Percentiles rank a stretch among this genome's conserved stretches.
Conservation (phyloP, 1,140 invertebrate genomes). For the Drosophila pruinosa region DNA sequence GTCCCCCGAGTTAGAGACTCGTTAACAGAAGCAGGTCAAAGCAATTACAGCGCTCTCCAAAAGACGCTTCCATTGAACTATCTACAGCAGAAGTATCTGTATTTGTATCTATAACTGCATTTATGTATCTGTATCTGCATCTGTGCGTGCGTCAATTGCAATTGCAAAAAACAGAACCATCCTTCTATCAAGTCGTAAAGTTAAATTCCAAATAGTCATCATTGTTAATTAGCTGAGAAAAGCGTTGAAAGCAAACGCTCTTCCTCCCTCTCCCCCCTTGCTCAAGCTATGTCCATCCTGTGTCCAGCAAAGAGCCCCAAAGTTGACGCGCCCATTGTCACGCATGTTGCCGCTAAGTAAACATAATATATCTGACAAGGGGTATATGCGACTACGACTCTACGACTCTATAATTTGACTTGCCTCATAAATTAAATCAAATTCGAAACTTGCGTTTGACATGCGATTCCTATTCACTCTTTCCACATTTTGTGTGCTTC, state of each 20-base stretch:
- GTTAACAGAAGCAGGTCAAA: constrained; percentile 71
- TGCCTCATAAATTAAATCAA: constrained; percentile 77
- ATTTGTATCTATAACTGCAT: constrained; percentile 12
- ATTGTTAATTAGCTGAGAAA: constrained; percentile 67
- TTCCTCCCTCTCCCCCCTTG: neutral
- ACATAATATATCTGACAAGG: neutral
- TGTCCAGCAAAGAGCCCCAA: constrained; percentile 26
- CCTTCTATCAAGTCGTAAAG: constrained; percentile 15
- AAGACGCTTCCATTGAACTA: constrained; percentile 13
- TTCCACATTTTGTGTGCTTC: neutral
- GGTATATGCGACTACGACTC: neutral
- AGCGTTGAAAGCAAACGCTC: constrained; percentile 32
- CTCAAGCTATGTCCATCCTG: constrained; percentile 2
- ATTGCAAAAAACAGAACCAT: constrained; percentile 26
- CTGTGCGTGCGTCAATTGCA: constrained; percentile 29
- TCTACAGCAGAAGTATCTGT: constrained; percentile 28
- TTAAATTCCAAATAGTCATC: constrained; percentile 42
- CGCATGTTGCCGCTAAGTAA: constrained; percentile 37
- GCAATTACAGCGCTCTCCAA: constrained; percentile 64
- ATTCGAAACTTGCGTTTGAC: constrained; percentile 76
- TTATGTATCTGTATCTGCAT: constrained; percentile 7
- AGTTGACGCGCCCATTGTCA: constrained; percentile 64
- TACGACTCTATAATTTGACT: constrained; percentile 60
- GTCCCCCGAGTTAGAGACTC: constrained; percentile 2
- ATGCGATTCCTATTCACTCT: constrained; percentile 51